Evolutionary conservation across 2,113 vertebrate species (phyloP).

Genomic region (Hemichromis elongatus): DNA sequence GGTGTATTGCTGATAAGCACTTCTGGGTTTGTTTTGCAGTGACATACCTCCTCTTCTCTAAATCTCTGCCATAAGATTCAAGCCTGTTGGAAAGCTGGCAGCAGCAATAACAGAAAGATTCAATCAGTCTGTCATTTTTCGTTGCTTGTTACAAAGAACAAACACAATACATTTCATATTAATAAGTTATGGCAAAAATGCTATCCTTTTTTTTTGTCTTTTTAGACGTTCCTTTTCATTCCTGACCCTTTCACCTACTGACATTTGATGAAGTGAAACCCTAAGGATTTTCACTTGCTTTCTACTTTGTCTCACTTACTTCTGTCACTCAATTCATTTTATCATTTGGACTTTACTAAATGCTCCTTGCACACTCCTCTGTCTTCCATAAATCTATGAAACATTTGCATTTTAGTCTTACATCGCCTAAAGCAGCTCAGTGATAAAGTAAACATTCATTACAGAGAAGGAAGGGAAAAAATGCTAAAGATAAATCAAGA

Average conservation of each 20-base stretch:
- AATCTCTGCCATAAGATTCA: background rate
- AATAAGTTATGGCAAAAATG: background rate
- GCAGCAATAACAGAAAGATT: background rate
- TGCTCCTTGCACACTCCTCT: background rate
- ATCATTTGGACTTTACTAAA: background rate
- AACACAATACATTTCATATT: background rate
- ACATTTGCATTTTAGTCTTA: slow-evolving; percentile 9
- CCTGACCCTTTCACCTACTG: background rate
- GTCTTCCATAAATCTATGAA: background rate
- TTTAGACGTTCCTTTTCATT: background rate
- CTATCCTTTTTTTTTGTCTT: background rate
- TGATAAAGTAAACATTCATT: slow-evolving; percentile 17
- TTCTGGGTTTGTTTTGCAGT: background rate
- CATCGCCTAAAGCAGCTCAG: background rate
- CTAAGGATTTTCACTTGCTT: background rate
- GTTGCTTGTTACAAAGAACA: background rate
- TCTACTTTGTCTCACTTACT: background rate
- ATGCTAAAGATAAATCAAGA: slow-evolving; percentile 17
- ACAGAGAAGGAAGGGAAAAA: background rate
- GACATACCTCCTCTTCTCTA: background rate
- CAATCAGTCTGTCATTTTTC: background rate
- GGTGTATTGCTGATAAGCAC: background rate
- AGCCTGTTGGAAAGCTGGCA: background rate
- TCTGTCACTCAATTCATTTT: background rate
- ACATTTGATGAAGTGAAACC: background rate